These are phyloP conservation scores for Lysiphlebus fabarum DNA, from an alignment of 1,140 invertebrate genomes.

Conservation along the genomic window DNA sequence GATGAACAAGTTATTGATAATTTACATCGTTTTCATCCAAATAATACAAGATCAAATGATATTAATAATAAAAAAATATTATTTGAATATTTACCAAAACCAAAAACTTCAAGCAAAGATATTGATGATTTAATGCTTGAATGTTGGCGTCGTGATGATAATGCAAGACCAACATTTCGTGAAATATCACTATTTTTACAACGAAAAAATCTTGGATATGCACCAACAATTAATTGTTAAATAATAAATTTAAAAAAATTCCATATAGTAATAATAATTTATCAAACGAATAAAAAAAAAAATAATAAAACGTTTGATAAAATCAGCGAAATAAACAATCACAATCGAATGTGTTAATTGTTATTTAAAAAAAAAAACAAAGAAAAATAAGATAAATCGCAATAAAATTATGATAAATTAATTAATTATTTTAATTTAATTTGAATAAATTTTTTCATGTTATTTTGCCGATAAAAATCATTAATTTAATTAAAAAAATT, in stretches of 20 bases:
- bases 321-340: slow-evolving; percentile 14
- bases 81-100: slow-evolving; percentile 66
- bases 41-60: slow-evolving; percentile 25
- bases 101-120: slow-evolving; percentile 73
- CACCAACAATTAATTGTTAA: slow-evolving; percentile 51
- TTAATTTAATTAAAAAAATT: no score
- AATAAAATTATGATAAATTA: no score
- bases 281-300: no score
- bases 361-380: no score
- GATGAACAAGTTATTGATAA: slow-evolving; percentile 73
- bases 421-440: no score
- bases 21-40: slow-evolving; percentile 62
- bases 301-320: slow-evolving; percentile 10
- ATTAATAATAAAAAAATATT: background rate
- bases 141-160: slow-evolving; percentile 81
- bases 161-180: slow-evolving; percentile 76
- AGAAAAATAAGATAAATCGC: no score
- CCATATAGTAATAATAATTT: no score
- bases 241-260: slow-evolving; percentile 5
- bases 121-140: slow-evolving; percentile 86
- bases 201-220: slow-evolving; percentile 76
- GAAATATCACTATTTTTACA: slow-evolving; percentile 86
- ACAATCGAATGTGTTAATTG: slow-evolving; percentile 2
- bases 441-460: no score
- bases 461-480: no score